These are phyloP conservation scores for Lutraria rhynchaena DNA, from an alignment of 1,140 invertebrate species.

Conservation along the genomic window DNA sequence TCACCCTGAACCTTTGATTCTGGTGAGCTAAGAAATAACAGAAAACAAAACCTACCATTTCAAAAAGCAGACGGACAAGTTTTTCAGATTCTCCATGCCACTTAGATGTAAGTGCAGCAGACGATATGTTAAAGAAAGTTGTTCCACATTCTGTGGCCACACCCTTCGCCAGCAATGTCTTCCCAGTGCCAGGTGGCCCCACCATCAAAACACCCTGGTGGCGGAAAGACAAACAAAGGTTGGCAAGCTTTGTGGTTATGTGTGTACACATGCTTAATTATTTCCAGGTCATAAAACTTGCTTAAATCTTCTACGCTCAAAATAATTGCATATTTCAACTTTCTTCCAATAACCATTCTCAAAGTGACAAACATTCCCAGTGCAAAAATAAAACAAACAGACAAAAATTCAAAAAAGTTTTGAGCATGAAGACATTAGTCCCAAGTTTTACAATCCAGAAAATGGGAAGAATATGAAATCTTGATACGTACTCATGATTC, in stretches of 20 bases:
- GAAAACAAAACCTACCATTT: slow-evolving; percentile 90
- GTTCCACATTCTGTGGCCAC: slow-evolving; percentile 99
- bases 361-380: too few relatives aligned
- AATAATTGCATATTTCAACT: too few relatives aligned
- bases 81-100: slow-evolving; percentile 99
- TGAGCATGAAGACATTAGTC: too few relatives aligned
- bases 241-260: slow-evolving; percentile 43
- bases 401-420: too few relatives aligned
- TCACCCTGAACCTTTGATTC: too few relatives aligned
- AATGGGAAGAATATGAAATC: too few relatives aligned
- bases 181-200: slow-evolving; percentile 98
- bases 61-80: slow-evolving; percentile 97
- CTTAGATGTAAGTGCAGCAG: slow-evolving; percentile 98
- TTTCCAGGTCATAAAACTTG: background rate
- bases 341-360: too few relatives aligned
- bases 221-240: slow-evolving; percentile 59
- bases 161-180: slow-evolving; percentile 99
- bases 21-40: too few relatives aligned
- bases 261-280: background rate
- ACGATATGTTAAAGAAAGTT: slow-evolving; percentile 99
- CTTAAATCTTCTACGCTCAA: too few relatives aligned
- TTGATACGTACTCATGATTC: too few relatives aligned
- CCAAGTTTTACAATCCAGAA: too few relatives aligned
- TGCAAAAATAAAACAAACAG: too few relatives aligned
- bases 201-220: slow-evolving; percentile 95